Evolutionary conservation across 1,140 invertebrate genomes (phyloP).

Genomic region (Saxidomus purpurata): DNA sequence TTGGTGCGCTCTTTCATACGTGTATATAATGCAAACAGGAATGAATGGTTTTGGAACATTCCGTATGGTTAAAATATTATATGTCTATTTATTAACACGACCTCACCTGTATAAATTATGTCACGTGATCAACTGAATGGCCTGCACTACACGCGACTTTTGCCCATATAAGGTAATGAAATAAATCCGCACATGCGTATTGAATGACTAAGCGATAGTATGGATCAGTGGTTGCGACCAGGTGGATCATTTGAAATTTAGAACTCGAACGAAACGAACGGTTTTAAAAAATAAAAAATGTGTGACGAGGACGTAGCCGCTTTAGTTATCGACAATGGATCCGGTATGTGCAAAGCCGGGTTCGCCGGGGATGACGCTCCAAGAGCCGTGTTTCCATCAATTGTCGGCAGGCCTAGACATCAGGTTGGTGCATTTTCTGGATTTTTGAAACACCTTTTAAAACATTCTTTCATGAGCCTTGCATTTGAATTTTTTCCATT

Average conservation of each 20-base stretch:
- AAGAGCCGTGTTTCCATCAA: constrained; percentile 95
- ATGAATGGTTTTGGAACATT: too few relatives aligned
- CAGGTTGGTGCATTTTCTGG: constrained; percentile 84
- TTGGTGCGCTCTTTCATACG: too few relatives aligned
- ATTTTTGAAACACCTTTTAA: neutral
- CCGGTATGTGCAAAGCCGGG: constrained; percentile 96
- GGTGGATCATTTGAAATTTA: constrained; percentile 39
- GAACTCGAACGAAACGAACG: neutral
- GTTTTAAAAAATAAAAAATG: constrained; percentile 87
- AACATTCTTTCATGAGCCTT: too few relatives aligned
- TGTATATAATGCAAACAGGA: too few relatives aligned
- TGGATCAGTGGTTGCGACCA: neutral
- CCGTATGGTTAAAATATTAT: too few relatives aligned
- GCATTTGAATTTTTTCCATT: too few relatives aligned
- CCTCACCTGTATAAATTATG: constrained; percentile 29
- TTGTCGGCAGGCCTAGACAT: constrained; percentile 94
- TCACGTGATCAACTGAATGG: neutral
- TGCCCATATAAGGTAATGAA: constrained; percentile 45
- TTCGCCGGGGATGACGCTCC: constrained; percentile 96
- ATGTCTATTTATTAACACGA: too few relatives aligned
- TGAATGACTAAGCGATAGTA: constrained; percentile 24
- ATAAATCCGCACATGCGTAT: constrained; percentile 53
- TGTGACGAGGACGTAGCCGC: constrained; percentile 96
- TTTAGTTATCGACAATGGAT: constrained; percentile 95
- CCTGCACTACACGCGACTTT: neutral